phyloP scores from a whole-genome alignment of 2,113 vertebrate species.

The Oncorhynchus keta region DNA sequence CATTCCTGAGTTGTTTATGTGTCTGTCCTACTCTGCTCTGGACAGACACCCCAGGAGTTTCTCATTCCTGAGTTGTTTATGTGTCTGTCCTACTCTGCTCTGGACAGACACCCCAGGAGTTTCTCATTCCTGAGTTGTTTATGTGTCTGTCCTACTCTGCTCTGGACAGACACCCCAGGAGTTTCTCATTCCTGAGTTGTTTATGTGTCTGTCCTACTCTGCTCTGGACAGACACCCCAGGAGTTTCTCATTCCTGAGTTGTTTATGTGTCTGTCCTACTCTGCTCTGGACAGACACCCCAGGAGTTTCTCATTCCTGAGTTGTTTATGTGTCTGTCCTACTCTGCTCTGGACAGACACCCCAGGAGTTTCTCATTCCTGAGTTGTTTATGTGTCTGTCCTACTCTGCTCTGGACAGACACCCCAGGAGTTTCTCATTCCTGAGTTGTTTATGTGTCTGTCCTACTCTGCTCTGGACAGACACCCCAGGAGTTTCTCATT shows the following conservation, averaged over 20 bases:
- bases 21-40: neutral
- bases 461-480: slow-evolving; percentile 5
- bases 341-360: slow-evolving; percentile 4
- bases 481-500: neutral
- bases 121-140: slow-evolving; percentile 2
- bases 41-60: neutral
- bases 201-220: slow-evolving; percentile 2
- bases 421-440: neutral
- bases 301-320: neutral
- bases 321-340: slow-evolving; percentile 10
- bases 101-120: slow-evolving; percentile 6
- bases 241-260: neutral
- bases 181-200: neutral
- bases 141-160: neutral
- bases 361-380: neutral
- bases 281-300: slow-evolving; percentile 1
- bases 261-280: slow-evolving; percentile 9
- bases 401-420: slow-evolving; percentile 5
- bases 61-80: slow-evolving; percentile 4
- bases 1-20: slow-evolving; percentile 3
- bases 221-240: slow-evolving; percentile 2
- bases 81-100: neutral
- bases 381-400: slow-evolving; percentile 9
- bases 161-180: slow-evolving; percentile 3
- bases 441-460: slow-evolving; percentile 8